Conservation (phyloP, 2,113 vertebrate genomes). For the Crotalus horridus region DNA sequence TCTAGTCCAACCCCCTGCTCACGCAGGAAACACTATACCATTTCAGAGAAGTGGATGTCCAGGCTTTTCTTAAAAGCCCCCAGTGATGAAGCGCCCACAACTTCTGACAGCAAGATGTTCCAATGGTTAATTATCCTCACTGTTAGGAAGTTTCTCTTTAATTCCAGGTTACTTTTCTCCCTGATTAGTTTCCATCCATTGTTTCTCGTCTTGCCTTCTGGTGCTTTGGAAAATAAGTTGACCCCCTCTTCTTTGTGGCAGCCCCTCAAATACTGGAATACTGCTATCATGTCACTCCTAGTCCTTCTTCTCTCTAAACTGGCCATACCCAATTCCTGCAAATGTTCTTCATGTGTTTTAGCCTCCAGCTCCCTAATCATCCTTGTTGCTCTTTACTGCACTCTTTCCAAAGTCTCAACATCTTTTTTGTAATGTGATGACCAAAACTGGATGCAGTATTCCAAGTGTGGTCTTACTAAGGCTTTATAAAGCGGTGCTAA, state of each 20-base stretch:
- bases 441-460: not conserved
- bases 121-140: not conserved
- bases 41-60: not conserved
- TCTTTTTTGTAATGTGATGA: not conserved
- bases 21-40: not conserved
- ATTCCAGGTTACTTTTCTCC: too few relatives aligned
- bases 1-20: not conserved
- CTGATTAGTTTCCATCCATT: too few relatives aligned
- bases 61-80: too few relatives aligned
- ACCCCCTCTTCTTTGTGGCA: too few relatives aligned
- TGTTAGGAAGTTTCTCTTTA: not conserved
- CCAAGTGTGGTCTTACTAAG: not conserved
- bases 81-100: not conserved
- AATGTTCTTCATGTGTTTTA: not conserved
- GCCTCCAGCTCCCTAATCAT: not conserved
- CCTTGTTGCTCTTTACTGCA: not conserved
- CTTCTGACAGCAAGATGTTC: not conserved
- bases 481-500: not conserved
- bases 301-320: not conserved
- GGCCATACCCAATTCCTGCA: not conserved
- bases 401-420: not conserved
- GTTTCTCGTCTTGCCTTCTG: too few relatives aligned
- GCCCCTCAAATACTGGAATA: too few relatives aligned
- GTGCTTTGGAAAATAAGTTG: too few relatives aligned
- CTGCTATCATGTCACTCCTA: not conserved